Base-by-base conservation (phyloP, 2,797 vertebrate genomes). In the Sciurus vulgaris region DNA sequence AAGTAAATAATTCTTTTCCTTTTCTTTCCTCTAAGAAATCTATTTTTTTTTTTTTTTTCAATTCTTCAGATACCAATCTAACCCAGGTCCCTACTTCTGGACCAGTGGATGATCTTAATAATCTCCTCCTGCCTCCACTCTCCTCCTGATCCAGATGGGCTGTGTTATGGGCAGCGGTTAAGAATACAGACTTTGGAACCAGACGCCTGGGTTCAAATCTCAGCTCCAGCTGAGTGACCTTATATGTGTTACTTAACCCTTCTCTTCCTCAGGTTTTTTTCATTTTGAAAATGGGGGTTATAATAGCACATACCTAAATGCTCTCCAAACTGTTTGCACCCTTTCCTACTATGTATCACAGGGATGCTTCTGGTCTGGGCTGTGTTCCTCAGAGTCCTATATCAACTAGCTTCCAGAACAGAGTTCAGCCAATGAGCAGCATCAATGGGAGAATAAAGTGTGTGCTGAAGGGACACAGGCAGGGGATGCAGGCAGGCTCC, bases 1-100 rank as follows among this genome's bases (percentile, higher is more conserved):
- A 89, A 91, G 73, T 49, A 96, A 94, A 84, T 87, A 89, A 82
- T 85, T 81, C 56, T 96, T 92, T 76, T 41, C 24, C 65, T 61
- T 56, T 61, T 87, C 89, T 82, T 91, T 88, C 95, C 73, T 72
- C 44, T 51, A 59, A 47, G 56, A 96, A 76, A 76, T 59, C 33
- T 51, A 26, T 81, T 51, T 87, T 86, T 44, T 67, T 69, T 77
- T 77, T 59, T 87, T 86, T 44, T 67, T 63, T 82, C 24, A 11
- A 41, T 74, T 94, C 89, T 67, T 73, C 67, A 93, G 44, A 74
- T 87, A 38, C 11, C 51, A 54, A 30, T 63, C 17, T 78, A 89
- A 33, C 56, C 24, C 30, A 14, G 20, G 14, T 7, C 51, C 12
- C 89, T 79, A 28, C 63, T 56, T 94, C 24, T 59, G 35, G 33